A percentile compares a stretch with the other conserved stretches of the same genome.
These are phyloP conservation scores for Campaea margaritaria DNA, from an alignment of 2,888 invertebrate species.

Conservation along the genomic window DNA sequence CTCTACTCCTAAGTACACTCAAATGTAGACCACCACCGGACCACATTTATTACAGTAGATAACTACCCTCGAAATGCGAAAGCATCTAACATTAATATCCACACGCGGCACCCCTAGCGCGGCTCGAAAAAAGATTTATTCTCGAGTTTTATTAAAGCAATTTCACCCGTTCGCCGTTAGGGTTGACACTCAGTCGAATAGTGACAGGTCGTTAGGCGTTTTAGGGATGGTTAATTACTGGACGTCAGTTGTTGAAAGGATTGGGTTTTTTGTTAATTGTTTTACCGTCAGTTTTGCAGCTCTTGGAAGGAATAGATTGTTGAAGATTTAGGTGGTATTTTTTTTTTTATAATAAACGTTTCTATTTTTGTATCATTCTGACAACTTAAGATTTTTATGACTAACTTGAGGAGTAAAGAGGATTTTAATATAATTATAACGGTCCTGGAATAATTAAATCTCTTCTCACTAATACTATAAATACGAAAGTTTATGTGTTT, in stretches of 20 bases:
- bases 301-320: not conserved
- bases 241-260: constrained; percentile 28
- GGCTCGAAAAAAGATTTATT: constrained; percentile 66
- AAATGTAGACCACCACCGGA: constrained; percentile 18
- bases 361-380: not conserved
- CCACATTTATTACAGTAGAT: constrained; percentile 23
- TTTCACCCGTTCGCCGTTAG: constrained; percentile 51
- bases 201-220: constrained; percentile 31
- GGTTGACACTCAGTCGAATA: constrained; percentile 46
- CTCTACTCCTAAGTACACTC: constrained; percentile 2
- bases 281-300: not conserved
- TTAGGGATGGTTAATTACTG: constrained; percentile 35
- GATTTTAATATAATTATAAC: too few relatives aligned
- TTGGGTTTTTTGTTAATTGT: constrained; percentile 10
- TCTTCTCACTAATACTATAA: too few relatives aligned
- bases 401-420: too few relatives aligned
- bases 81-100: constrained; percentile 54
- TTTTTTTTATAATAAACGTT: not conserved
- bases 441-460: too few relatives aligned
- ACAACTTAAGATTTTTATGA: not conserved
- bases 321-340: not conserved
- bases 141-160: constrained; percentile 72
- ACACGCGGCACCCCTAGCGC: constrained; percentile 43
- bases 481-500: too few relatives aligned
- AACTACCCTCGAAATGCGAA: constrained; percentile 35